A percentile compares a stretch with the other conserved stretches of the same genome.
phyloP scores from a whole-genome alignment of 1,140 invertebrate species.

The Leptopilina boulardi region DNA sequence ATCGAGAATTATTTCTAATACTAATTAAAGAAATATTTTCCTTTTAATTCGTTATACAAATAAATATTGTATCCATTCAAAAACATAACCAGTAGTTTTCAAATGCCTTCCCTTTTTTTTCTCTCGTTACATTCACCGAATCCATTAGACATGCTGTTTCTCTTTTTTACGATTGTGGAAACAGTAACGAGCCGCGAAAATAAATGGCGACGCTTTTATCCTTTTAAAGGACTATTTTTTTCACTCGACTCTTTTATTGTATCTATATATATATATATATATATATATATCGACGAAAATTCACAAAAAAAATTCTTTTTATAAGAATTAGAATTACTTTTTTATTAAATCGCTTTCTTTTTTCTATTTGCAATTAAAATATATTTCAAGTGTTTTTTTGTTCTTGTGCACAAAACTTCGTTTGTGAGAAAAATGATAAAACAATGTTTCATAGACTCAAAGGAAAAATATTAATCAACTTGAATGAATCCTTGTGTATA shows the following conservation, averaged over 20 bases:
- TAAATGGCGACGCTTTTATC: conserved; percentile 34
- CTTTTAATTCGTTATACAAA: not conserved
- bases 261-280: too few species aligned
- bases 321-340: too few species aligned
- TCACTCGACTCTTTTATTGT: not conserved
- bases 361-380: too few species aligned
- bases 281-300: not conserved
- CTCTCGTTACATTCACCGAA: conserved; percentile 31
- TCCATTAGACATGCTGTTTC: conserved; percentile 46
- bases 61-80: conserved; percentile 31
- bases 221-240: not conserved
- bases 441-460: too few species aligned
- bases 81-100: not conserved
- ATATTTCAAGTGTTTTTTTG: too few species aligned
- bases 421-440: too few species aligned
- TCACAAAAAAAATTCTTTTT: not conserved
- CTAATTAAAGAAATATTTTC: too few species aligned
- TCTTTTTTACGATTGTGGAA: conserved; percentile 41
- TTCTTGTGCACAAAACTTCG: too few species aligned
- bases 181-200: conserved; percentile 22
- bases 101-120: conserved; percentile 10
- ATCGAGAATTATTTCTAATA: too few species aligned
- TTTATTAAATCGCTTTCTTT: too few species aligned
- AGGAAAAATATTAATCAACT: too few species aligned
- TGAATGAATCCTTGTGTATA: too few species aligned